These are phyloP conservation scores for Moxostoma hubbsi DNA, from an alignment of 2,797 vertebrate species.

Conservation along the genomic window DNA sequence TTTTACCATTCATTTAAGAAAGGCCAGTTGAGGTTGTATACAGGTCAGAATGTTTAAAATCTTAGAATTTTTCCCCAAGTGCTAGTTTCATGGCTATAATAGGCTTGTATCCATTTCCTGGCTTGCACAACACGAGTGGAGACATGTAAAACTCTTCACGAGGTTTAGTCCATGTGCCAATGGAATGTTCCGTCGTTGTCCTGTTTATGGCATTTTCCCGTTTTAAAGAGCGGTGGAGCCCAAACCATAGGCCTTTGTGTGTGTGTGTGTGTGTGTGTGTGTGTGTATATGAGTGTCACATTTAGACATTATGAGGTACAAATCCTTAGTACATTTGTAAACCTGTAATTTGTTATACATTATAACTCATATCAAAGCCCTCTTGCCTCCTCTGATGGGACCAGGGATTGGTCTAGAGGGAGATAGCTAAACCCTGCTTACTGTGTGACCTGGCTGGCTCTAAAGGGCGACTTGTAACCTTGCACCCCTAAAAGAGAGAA, in stretches of 20 bases:
- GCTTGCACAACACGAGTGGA: constrained; percentile 35
- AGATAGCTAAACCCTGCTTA: constrained; percentile 6
- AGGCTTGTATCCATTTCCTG: constrained; percentile 22
- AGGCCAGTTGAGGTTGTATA: constrained; percentile 9
- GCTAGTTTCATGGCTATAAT: constrained; percentile 25
- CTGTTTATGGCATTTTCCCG: constrained; percentile 49
- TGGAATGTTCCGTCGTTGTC: constrained; percentile 56
- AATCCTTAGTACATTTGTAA: constrained; percentile 64
- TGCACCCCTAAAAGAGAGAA: constrained; percentile 3
- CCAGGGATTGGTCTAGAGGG: constrained; percentile 44
- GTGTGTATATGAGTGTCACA: constrained; percentile 41
- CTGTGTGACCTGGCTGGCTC: constrained; percentile 42
- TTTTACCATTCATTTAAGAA: background rate
- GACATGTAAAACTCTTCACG: constrained; percentile 43
- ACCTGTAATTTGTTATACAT: constrained; percentile 67
- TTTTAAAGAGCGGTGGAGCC: constrained; percentile 38
- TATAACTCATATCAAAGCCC: constrained; percentile 68
- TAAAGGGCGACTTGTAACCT: constrained; percentile 39
- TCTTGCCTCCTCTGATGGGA: constrained; percentile 34
- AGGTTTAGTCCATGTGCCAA: constrained; percentile 47
- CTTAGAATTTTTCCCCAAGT: background rate
- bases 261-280: constrained; percentile 32
- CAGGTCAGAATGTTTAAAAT: constrained; percentile 13
- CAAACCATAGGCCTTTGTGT: constrained; percentile 45
- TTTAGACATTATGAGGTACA: constrained; percentile 63